Base-by-base conservation (phyloP, 2,113 vertebrate species). In the Saguinus midas region DNA sequence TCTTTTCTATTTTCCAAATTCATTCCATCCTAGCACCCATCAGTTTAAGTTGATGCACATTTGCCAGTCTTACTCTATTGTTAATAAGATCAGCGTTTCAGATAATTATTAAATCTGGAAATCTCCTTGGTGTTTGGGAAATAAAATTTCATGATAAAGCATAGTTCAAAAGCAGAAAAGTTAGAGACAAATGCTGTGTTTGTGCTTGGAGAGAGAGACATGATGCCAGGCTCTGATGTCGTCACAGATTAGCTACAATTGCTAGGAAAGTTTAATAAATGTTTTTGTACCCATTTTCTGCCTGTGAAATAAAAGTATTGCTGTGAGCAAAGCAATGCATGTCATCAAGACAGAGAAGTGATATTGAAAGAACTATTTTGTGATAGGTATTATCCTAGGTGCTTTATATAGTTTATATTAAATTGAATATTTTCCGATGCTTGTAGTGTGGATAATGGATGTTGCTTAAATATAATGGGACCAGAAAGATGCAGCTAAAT, bases 1-100 rank as follows among this genome's bases (percentile, higher is more conserved):
- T 66, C 27, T 78, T 96, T 95, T 90, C 40, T 80, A 32, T 75
- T 79, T 84, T 90, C 88, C 27, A 73, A 88, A 50, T 68, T 52
- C 1, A 35, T 57, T 79, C 21, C 8, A 18, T 90, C 48, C 73
- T 79, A 61, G 45, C 13, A 68, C 5, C 11, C 20, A 83, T 66
- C 12, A 43, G 16, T 64, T 91, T 89, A 81, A 91, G 58, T 50
- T 10, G 40, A 16, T 57, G 23, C 35, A 66, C 9, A 32, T 78
- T 78, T 81, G 16, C 12, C n/a, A 35, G 1, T 48, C 40, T 75
- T 55, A 37, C 50, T 89, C 50, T 45, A 18, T 55, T 37, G 43
- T 84, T 81, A 66, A 14, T 29, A 35, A 43, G 57, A 7, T 90
- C 25, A n/a, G 48, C 79, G 8, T 87, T 94, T 90, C 43, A 66